A percentile compares a stretch with the other conserved stretches of the same genome.
These are phyloP conservation scores for Isurus oxyrinchus DNA, from an alignment of 2,113 vertebrate genomes.

Conservation along the genomic window DNA sequence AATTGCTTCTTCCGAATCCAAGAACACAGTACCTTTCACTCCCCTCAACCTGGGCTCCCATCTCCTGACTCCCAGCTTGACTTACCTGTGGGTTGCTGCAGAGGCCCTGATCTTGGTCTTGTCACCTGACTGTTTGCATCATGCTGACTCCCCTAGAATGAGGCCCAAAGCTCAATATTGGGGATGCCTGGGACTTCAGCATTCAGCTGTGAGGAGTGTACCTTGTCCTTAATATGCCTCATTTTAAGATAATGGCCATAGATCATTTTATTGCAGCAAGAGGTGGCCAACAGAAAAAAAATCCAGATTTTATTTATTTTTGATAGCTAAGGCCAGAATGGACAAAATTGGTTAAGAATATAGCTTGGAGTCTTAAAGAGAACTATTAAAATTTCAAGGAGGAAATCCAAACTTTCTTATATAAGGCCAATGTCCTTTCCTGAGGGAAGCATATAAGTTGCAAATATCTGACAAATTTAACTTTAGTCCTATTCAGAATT, in stretches of 20 bases:
- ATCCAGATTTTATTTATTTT: neutral
- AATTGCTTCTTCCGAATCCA: neutral
- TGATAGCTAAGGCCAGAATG: neutral
- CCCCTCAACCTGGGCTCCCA: neutral
- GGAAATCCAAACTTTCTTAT: neutral
- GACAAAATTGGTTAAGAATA: neutral
- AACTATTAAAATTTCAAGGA: neutral
- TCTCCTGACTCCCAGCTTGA: neutral
- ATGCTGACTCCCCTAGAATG: neutral
- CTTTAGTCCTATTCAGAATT: neutral
- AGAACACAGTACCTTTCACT: neutral
- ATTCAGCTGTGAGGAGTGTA: too few species aligned
- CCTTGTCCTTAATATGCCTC: too few species aligned
- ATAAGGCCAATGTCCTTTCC: neutral
- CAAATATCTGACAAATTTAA: neutral
- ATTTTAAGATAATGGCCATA: neutral
- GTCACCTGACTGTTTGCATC: neutral
- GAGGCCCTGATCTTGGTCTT: neutral
- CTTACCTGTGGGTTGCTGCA: neutral
- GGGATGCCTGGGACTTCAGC: too few species aligned
- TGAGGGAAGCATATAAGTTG: neutral
- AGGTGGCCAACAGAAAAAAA: neutral
- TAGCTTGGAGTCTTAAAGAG: neutral
- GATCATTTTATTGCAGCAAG: neutral
- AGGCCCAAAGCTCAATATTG: neutral